phyloP scores from a whole-genome alignment of 2,113 vertebrate species.

The Poeciliopsis occidentalis region DNA sequence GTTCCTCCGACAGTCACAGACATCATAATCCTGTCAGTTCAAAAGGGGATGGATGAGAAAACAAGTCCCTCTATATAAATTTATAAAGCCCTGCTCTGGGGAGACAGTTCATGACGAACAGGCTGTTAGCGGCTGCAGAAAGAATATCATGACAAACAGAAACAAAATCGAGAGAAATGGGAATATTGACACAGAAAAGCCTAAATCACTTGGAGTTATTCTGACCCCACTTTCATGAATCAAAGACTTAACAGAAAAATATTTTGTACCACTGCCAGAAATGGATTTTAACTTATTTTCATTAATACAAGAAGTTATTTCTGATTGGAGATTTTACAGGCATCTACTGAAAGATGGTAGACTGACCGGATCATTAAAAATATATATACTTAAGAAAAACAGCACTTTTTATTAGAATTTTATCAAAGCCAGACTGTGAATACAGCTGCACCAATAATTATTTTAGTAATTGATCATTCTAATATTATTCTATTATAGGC shows the following conservation, averaged over 20 bases:
- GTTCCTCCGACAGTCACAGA: conserved; percentile 26
- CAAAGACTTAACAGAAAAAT: neutral
- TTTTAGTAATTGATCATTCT: no score
- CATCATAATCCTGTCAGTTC: conserved; percentile 33
- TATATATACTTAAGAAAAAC: neutral
- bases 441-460: no score
- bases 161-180: neutral
- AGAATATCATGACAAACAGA: conserved; percentile 8
- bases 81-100: conserved; percentile 35
- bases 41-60: conserved; percentile 28
- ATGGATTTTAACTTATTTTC: no score
- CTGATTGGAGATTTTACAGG: neutral
- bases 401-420: no score
- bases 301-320: neutral
- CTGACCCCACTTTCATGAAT: neutral
- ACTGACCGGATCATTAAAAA: neutral
- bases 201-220: neutral
- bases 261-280: neutral
- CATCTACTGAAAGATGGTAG: neutral
- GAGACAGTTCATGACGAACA: conserved; percentile 47
- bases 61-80: conserved; percentile 42
- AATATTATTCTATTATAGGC: no score
- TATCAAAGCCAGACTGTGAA: no score
- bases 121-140: conserved; percentile 25
- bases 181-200: neutral